Evolutionary conservation across 2,797 vertebrate species (phyloP).

Genomic region (Lagodon rhomboides): DNA sequence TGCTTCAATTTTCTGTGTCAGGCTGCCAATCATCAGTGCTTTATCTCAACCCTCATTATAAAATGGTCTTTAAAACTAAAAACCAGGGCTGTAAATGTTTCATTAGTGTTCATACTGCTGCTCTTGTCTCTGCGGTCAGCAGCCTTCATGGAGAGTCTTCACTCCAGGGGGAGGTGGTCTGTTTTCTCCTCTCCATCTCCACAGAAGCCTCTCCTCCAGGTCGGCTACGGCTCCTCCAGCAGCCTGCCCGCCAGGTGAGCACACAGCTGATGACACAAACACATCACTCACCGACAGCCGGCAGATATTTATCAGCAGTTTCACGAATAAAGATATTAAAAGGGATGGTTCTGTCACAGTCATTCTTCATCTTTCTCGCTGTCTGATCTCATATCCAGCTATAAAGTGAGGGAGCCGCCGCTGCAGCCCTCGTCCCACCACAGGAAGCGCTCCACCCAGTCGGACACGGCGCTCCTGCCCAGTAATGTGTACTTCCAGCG

Average conservation of each 20-base stretch:
- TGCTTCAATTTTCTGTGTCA: too few species aligned
- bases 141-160: conserved; percentile 44
- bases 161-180: conserved; percentile 58
- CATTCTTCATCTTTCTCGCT: neutral
- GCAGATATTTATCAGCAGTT: neutral
- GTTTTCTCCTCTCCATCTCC: conserved; percentile 51
- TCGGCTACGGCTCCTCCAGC: conserved; percentile 80
- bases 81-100: neutral
- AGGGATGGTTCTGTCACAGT: neutral
- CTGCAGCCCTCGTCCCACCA: conserved; percentile 46
- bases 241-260: conserved; percentile 84
- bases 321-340: neutral
- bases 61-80: neutral
- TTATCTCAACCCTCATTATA: neutral
- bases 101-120: neutral
- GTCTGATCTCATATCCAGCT: conserved; percentile 62
- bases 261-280: neutral
- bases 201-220: conserved; percentile 81
- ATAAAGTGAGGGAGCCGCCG: conserved; percentile 76
- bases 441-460: conserved; percentile 78
- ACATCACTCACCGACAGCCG: neutral
- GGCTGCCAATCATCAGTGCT: neutral
- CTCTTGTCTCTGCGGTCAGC: conserved; percentile 35
- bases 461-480: conserved; percentile 85
- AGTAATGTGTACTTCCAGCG: conserved; percentile 78